Evolutionary conservation across 2,888 invertebrate genomes (phyloP).

Genomic region (Mythimna loreyi): DNA sequence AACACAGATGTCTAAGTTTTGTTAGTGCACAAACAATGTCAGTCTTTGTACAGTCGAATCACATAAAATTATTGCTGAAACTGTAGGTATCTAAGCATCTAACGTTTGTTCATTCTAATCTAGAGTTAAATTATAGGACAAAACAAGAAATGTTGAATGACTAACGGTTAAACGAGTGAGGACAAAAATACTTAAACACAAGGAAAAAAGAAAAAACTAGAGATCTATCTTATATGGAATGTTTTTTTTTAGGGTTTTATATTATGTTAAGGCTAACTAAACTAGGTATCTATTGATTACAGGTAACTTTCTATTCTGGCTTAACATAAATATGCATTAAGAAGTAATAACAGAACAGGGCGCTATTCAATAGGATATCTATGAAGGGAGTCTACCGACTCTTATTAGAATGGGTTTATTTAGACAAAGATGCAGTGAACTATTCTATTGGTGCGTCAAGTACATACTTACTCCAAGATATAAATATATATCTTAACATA

Average conservation of each 20-base stretch:
- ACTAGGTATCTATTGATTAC: conserved; percentile 61
- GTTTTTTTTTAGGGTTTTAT: conserved; percentile 37
- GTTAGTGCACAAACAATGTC: conserved; percentile 83
- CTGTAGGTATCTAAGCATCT: conserved; percentile 68
- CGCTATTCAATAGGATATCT: conserved; percentile 46
- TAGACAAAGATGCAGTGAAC: conserved; percentile 75
- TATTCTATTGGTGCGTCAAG: conserved; percentile 84
- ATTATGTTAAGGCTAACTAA: conserved; percentile 57
- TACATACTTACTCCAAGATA: conserved; percentile 70
- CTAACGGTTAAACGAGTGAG: conserved; percentile 7
- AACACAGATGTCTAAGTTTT: conserved; percentile 63
- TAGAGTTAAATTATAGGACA: conserved; percentile 30
- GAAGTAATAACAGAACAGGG: conserved; percentile 41
- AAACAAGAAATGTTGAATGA: conserved; percentile 3
- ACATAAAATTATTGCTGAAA: conserved; percentile 87
- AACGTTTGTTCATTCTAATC: conserved; percentile 47
- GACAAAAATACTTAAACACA: conserved; percentile 19
- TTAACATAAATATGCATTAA: conserved; percentile 50
- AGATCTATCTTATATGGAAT: conserved; percentile 37
- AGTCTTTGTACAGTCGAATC: conserved; percentile 88
- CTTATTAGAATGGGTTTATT: conserved; percentile 58
- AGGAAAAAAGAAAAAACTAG: conserved; percentile 16
- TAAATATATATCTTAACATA: conserved; percentile 75
- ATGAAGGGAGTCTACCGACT: conserved; percentile 44
- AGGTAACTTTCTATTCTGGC: conserved; percentile 49